These are phyloP conservation scores for Onthophagus sagittarius DNA, from an alignment of 2,888 invertebrate genomes.

Conservation along the genomic window DNA sequence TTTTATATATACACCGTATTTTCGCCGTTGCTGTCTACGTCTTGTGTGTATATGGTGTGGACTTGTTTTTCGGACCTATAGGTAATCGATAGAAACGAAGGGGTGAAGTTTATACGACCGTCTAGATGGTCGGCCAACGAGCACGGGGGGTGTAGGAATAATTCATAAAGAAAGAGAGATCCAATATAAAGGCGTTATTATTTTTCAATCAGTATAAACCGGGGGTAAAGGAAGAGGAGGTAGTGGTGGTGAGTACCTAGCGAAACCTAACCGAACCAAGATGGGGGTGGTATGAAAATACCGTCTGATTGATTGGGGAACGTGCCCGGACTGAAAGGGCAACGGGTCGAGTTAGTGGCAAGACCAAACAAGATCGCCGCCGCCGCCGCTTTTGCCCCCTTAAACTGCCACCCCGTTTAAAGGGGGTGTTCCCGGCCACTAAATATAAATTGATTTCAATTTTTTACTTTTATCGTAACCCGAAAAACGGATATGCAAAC, in stretches of 20 bases:
- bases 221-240: slow-evolving; percentile 23
- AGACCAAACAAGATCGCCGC: slow-evolving; percentile 24
- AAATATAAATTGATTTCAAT: slow-evolving; percentile 27
- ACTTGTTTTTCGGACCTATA: not conserved
- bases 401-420: not conserved
- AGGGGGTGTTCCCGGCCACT: slow-evolving; percentile 21
- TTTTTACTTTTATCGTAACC: slow-evolving; percentile 22
- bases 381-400: not conserved
- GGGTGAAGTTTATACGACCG: not conserved
- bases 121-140: not conserved
- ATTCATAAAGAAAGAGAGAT: slow-evolving; percentile 32
- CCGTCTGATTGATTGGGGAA: slow-evolving; percentile 46
- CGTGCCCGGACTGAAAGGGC: slow-evolving; percentile 43
- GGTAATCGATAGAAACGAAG: not conserved
- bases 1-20: not conserved
- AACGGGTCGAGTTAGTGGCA: slow-evolving; percentile 17
- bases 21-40: not conserved
- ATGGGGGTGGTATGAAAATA: slow-evolving; percentile 40
- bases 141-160: slow-evolving; percentile 18
- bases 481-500: slow-evolving; percentile 19
- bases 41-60: not conserved
- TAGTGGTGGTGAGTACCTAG: not conserved
- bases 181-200: slow-evolving; percentile 46
- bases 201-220: slow-evolving; percentile 47
- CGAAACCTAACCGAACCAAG: not conserved